Evolutionary conservation across 2,888 invertebrate genomes (phyloP).

Genomic region (Phrixothrix hirtus): DNA sequence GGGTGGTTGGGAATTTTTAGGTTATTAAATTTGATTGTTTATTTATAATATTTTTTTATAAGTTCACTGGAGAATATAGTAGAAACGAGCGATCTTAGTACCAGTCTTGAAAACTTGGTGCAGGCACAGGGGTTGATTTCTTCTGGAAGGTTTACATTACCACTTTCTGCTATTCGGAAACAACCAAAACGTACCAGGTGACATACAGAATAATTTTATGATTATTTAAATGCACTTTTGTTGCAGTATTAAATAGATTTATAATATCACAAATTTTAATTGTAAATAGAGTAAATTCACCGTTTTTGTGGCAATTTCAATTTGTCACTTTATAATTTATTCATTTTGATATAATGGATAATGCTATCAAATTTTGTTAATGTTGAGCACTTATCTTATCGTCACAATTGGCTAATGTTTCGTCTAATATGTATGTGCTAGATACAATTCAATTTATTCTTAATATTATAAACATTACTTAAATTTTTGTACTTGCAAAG

Average conservation of each 20-base stretch:
- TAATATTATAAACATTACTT: no score
- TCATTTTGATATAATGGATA: no score
- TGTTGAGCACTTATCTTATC: no score
- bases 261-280: not conserved
- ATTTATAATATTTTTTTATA: slow-evolving; percentile 29
- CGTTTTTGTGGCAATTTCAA: no score
- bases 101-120: slow-evolving; percentile 63
- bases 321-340: no score
- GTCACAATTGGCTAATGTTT: no score
- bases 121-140: slow-evolving; percentile 62
- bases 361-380: no score
- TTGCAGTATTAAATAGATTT: no score
- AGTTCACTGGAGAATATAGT: slow-evolving; percentile 44
- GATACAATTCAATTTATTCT: no score
- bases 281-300: no score
- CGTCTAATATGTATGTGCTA: no score
- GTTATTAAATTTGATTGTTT: slow-evolving; percentile 7
- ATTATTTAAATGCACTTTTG: not conserved
- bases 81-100: slow-evolving; percentile 53
- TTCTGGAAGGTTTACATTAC: slow-evolving; percentile 73
- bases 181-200: slow-evolving; percentile 85
- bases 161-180: slow-evolving; percentile 78
- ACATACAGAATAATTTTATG: slow-evolving; percentile 42
- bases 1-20: slow-evolving; percentile 17
- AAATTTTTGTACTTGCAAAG: no score